Evolutionary conservation across 2,113 vertebrate genomes (phyloP).

Genomic region (Tetrax tetrax): DNA sequence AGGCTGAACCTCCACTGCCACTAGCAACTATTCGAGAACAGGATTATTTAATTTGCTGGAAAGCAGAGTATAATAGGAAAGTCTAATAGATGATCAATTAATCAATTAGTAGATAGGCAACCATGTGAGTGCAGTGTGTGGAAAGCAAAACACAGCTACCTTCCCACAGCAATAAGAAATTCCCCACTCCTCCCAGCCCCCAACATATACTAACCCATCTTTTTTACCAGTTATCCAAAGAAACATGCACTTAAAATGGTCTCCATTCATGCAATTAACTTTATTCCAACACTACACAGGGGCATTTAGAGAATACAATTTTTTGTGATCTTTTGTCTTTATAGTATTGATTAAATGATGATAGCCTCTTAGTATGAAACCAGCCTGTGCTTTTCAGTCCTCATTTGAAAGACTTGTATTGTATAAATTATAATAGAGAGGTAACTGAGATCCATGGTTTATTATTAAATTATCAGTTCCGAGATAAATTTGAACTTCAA

Average conservation of each 20-base stretch:
- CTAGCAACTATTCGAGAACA: not conserved
- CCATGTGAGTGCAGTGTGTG: not conserved
- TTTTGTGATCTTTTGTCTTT: constrained; percentile 41
- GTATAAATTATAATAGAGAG: constrained; percentile 47
- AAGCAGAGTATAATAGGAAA: not conserved
- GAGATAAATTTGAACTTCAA: constrained; percentile 35
- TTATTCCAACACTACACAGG: not conserved
- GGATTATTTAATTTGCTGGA: constrained; percentile 30
- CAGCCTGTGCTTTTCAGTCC: not conserved
- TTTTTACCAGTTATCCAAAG: not conserved
- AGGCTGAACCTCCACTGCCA: not conserved
- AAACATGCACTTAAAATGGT: not conserved
- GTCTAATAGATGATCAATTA: not conserved
- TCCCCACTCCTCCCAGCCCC: too few species aligned
- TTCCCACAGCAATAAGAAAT: not conserved
- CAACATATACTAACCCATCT: not conserved
- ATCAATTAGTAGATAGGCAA: not conserved
- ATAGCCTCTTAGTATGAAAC: not conserved
- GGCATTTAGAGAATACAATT: not conserved
- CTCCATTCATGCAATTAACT: not conserved
- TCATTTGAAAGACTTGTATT: constrained; percentile 11
- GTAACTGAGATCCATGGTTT: not conserved
- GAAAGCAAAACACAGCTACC: not conserved
- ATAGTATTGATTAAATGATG: constrained; percentile 27
- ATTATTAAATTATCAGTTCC: constrained; percentile 5